Evolutionary conservation across 2,113 vertebrate genomes (phyloP).

Genomic region (Pelvicachromis taeniatus): DNA sequence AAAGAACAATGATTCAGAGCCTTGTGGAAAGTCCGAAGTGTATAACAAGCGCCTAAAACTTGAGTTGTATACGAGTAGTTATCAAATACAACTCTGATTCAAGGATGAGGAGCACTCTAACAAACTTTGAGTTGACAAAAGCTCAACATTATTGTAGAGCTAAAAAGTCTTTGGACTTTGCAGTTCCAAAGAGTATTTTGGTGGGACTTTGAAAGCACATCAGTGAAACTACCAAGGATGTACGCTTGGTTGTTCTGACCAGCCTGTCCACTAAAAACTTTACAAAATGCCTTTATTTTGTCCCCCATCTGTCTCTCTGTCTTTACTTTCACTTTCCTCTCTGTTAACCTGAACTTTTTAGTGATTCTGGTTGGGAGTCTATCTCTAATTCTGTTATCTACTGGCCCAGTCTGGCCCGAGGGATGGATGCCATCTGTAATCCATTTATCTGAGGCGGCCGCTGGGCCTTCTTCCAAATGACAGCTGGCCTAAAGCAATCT

Average conservation of each 20-base stretch:
- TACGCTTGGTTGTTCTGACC: neutral
- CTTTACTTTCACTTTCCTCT: slow-evolving; percentile 1
- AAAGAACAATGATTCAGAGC: no score
- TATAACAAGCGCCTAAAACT: neutral
- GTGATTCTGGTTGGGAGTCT: slow-evolving; percentile 53
- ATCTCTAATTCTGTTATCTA: slow-evolving; percentile 70
- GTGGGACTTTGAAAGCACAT: neutral
- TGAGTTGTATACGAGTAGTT: neutral
- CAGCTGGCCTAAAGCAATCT: slow-evolving; percentile 65
- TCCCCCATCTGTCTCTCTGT: neutral
- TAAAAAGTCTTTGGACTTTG: neutral
- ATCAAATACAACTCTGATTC: neutral
- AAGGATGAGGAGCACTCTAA: neutral
- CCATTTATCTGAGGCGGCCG: slow-evolving; percentile 63
- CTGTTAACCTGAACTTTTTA: slow-evolving; percentile 58
- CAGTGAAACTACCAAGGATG: neutral
- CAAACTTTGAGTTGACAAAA: neutral
- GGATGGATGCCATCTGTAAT: slow-evolving; percentile 68
- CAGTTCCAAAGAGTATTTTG: neutral
- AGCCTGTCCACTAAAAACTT: neutral
- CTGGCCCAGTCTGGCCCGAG: slow-evolving; percentile 61
- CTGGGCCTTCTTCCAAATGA: slow-evolving; percentile 65
- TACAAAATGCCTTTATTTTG: neutral
- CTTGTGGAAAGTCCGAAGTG: no score
- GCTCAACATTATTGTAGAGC: neutral